Evolutionary conservation across 2,797 vertebrate genomes (phyloP).

Genomic region (Coilia nasus): DNA sequence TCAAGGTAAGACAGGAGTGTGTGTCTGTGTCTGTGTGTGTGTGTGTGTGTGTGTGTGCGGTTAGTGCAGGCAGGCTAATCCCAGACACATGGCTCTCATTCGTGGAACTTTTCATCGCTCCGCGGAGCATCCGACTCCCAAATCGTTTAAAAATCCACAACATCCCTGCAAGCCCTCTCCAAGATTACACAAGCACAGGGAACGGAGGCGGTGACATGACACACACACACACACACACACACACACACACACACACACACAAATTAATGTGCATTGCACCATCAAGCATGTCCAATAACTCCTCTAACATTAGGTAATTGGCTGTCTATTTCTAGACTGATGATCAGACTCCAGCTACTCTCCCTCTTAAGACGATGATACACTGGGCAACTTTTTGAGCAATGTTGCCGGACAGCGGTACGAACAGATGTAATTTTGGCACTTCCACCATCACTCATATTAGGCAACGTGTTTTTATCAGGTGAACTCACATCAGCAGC

Average conservation of each 20-base stretch:
- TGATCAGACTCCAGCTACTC: background rate
- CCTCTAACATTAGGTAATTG: slow-evolving; percentile 18
- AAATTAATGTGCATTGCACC: background rate
- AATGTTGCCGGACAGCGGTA: no score
- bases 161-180: slow-evolving; percentile 51
- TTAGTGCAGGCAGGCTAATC: slow-evolving; percentile 54
- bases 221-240: slow-evolving; percentile 32
- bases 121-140: slow-evolving; percentile 50
- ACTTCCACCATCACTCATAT: no score
- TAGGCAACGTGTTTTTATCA: no score
- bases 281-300: background rate
- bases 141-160: slow-evolving; percentile 49
- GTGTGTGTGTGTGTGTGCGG: slow-evolving; percentile 28
- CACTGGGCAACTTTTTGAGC: no score
- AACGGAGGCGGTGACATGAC: background rate
- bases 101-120: slow-evolving; percentile 56
- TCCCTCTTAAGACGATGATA: no score
- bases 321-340: background rate
- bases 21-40: slow-evolving; percentile 49
- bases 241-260: slow-evolving; percentile 4
- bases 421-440: no score
- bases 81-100: slow-evolving; percentile 69
- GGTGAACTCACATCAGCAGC: no score
- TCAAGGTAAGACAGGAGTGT: slow-evolving; percentile 44
- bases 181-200: slow-evolving; percentile 58